phyloP scores from a whole-genome alignment of 1,140 invertebrate species.

The Drosophila orena region DNA sequence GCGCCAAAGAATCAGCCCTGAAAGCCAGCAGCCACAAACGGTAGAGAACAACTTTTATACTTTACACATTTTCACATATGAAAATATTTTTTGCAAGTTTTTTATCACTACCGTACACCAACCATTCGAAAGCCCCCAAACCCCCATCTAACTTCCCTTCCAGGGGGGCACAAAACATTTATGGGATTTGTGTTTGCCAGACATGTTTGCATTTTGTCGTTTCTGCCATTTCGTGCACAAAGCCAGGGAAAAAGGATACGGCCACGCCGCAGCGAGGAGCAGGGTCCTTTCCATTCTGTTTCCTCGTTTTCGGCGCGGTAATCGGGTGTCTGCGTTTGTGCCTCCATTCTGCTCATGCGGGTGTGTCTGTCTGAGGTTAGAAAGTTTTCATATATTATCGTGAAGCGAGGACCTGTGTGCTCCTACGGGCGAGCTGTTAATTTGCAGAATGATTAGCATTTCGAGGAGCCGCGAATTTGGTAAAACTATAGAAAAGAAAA shows the following conservation, averaged over 20 bases:
- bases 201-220: slow-evolving; percentile 82
- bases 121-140: background rate
- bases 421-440: slow-evolving; percentile 13
- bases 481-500: too few relatives aligned
- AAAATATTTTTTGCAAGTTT: slow-evolving; percentile 82
- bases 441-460: background rate
- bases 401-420: slow-evolving; percentile 8
- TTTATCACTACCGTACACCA: slow-evolving; percentile 55
- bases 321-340: slow-evolving; percentile 6
- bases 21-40: slow-evolving; percentile 17
- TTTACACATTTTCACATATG: slow-evolving; percentile 83
- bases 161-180: slow-evolving; percentile 65
- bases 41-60: slow-evolving; percentile 69
- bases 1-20: slow-evolving; percentile 19
- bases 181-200: slow-evolving; percentile 83
- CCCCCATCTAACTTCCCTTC: background rate
- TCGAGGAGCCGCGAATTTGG: too few relatives aligned
- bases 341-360: slow-evolving; percentile 4
- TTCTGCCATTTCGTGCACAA: slow-evolving; percentile 61
- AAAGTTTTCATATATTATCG: slow-evolving; percentile 24
- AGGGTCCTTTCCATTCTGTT: background rate
- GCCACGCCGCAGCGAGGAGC: background rate
- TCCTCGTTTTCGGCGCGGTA: slow-evolving; percentile 15
- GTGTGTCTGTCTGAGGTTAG: slow-evolving; percentile 12
- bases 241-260: slow-evolving; percentile 39